Conservation (phyloP, 2,797 vertebrate genomes). For the Lindbergichthys nudifrons region DNA sequence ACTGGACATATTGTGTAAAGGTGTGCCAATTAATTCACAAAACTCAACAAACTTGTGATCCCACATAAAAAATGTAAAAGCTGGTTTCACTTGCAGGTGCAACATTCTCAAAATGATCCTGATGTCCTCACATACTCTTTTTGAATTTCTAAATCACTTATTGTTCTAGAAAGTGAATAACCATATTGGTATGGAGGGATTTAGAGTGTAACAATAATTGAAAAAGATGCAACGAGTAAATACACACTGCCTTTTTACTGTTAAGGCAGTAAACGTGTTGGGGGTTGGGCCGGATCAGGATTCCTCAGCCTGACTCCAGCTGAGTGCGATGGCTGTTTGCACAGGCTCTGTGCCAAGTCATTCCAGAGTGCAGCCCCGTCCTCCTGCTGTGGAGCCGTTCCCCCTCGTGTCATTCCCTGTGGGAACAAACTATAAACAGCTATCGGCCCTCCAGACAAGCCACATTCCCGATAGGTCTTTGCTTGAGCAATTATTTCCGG, state of each 20-base stretch:
- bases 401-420: constrained; percentile 55
- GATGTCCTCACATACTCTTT: neutral
- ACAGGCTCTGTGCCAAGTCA: constrained; percentile 72
- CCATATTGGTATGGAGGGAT: neutral
- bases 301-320: constrained; percentile 73
- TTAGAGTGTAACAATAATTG: neutral
- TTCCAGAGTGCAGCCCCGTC: constrained; percentile 61
- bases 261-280: constrained; percentile 26
- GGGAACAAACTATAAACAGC: constrained; percentile 82
- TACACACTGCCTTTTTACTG: constrained; percentile 19
- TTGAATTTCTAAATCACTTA: neutral
- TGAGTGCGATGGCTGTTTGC: constrained; percentile 61
- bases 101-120: neutral
- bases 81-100: neutral
- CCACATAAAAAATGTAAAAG: neutral
- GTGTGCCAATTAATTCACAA: neutral
- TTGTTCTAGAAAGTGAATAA: neutral
- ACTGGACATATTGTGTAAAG: neutral
- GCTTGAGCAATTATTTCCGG: constrained; percentile 85
- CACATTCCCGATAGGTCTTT: constrained; percentile 81
- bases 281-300: constrained; percentile 54
- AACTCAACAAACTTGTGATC: neutral
- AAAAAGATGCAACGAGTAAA: neutral
- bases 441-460: constrained; percentile 69
- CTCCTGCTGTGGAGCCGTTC: constrained; percentile 36